phyloP scores from a whole-genome alignment of 2,113 vertebrate species.

The Columbina picui region DNA sequence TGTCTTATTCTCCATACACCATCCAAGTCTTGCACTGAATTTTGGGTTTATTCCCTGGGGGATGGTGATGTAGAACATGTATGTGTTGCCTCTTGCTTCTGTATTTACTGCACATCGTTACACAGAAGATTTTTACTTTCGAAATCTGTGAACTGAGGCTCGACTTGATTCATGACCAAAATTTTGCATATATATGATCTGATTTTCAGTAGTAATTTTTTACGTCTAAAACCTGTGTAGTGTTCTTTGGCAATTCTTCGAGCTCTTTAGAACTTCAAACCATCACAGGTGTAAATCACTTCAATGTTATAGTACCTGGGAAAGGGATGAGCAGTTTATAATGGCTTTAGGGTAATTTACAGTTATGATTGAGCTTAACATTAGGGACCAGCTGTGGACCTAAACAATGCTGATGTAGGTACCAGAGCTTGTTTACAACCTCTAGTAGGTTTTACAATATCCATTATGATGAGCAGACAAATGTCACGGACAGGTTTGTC shows the following conservation, averaged over 20 bases:
- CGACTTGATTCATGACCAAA: background rate
- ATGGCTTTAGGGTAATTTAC: background rate
- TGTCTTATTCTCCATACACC: background rate
- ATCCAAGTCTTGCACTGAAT: background rate
- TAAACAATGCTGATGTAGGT: background rate
- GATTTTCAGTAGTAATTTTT: background rate
- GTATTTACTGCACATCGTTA: background rate
- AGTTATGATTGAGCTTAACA: background rate
- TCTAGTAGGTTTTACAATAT: background rate
- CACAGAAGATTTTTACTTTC: background rate
- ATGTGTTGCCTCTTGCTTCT: background rate
- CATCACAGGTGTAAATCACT: fast-evolving
- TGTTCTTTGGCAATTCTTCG: background rate
- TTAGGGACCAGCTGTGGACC: background rate
- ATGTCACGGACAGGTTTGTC: background rate
- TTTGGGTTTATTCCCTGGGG: background rate
- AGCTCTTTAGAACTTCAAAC: background rate
- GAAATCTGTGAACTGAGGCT: background rate
- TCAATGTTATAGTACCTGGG: background rate
- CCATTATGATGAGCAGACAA: background rate
- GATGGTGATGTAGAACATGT: background rate
- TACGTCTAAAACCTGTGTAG: background rate
- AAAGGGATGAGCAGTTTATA: background rate
- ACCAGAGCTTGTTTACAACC: background rate
- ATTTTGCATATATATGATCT: background rate